Conservation (phyloP, 2,113 vertebrate species). For the Amazona guildingii region DNA sequence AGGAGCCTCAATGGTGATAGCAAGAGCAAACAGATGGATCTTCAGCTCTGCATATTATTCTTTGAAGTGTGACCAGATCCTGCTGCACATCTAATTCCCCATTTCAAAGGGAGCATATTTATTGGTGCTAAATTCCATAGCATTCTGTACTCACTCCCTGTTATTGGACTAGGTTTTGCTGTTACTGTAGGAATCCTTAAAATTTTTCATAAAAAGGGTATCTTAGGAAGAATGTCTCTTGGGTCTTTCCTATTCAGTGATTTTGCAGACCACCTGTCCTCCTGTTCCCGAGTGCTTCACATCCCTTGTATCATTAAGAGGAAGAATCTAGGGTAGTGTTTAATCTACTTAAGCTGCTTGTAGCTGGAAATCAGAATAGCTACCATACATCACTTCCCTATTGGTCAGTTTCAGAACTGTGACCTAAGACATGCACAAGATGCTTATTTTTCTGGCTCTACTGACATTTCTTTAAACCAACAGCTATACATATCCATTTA, state of each 20-base stretch:
- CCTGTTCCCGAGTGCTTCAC: background rate
- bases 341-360: background rate
- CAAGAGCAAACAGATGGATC: constrained; percentile 67
- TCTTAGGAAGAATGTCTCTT: background rate
- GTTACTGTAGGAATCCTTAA: background rate
- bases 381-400: background rate
- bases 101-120: constrained; percentile 73
- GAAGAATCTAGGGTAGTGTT: background rate
- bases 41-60: constrained; percentile 58
- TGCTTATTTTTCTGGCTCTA: background rate
- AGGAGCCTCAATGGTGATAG: constrained; percentile 38
- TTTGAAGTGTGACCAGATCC: constrained; percentile 75
- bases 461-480: background rate
- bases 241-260: background rate
- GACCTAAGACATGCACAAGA: background rate
- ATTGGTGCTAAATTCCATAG: constrained; percentile 55
- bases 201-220: background rate
- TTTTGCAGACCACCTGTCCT: constrained; percentile 26
- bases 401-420: background rate
- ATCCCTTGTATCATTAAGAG: background rate
- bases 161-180: constrained; percentile 38
- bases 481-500: background rate
- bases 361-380: background rate
- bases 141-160: constrained; percentile 1
- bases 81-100: constrained; percentile 70